Conservation (phyloP, 23 tunicate species). For the Ascidia mentula region DNA sequence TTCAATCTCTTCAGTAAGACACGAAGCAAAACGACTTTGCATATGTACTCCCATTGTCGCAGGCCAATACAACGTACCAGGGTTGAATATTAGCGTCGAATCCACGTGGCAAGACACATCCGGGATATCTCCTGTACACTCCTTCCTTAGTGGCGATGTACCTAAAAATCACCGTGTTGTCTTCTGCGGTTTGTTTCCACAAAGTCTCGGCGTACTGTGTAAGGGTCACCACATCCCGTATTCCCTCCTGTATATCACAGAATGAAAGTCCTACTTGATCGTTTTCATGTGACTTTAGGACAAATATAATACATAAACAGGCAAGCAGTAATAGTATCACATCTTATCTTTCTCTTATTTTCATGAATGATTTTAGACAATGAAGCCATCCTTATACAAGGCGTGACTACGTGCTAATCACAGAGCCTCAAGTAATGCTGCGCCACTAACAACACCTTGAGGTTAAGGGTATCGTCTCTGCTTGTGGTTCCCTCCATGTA, state of each 20-base stretch:
- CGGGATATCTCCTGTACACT: neutral
- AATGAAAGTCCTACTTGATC: no score
- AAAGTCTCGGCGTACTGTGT: neutral
- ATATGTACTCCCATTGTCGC: neutral
- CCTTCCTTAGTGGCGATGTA: neutral
- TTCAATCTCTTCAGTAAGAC: no score
- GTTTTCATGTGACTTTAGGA: no score
- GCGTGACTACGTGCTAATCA: no score
- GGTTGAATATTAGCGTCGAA: neutral
- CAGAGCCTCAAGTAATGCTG: no score
- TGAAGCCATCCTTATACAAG: no score
- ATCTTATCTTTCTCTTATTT: no score
- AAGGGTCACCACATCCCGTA: neutral
- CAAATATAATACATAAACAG: no score
- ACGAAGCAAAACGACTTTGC: neutral
- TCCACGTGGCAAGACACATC: neutral
- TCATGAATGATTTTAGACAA: no score
- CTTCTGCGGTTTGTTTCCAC: neutral
- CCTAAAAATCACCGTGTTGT: neutral
- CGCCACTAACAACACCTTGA: no score
- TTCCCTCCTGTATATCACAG: neutral
- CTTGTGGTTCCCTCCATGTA: neutral
- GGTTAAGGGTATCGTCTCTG: no score
- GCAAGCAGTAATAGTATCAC: no score
- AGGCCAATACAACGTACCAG: neutral